Conservation (phyloP, 2,888 invertebrate genomes). For the Chymomyza amoena region DNA sequence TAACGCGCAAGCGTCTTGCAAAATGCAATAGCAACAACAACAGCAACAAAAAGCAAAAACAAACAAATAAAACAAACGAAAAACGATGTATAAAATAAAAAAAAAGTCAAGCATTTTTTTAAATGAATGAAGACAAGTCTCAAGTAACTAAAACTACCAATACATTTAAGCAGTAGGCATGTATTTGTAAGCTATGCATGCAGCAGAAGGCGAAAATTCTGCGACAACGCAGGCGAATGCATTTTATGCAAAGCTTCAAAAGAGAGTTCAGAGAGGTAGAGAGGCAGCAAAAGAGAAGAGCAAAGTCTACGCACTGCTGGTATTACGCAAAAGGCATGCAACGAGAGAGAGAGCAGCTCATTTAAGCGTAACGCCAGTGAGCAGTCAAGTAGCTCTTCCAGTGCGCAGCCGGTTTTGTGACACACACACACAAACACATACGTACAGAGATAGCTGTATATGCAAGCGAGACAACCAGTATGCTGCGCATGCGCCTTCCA, state of each 20-base stretch:
- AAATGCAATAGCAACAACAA: slow-evolving; percentile 19
- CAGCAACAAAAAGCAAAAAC: slow-evolving; percentile 20
- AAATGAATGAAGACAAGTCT: slow-evolving; percentile 20
- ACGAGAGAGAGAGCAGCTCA: slow-evolving; percentile 35
- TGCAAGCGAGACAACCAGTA: slow-evolving; percentile 45
- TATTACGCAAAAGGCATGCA: neutral
- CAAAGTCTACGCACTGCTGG: neutral
- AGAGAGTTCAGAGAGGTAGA: slow-evolving; percentile 1
- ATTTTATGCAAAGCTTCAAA: slow-evolving; percentile 1
- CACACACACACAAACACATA: neutral
- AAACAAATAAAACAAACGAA: slow-evolving; percentile 12
- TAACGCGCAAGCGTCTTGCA: slow-evolving; percentile 12
- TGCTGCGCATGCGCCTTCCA: slow-evolving; percentile 43
- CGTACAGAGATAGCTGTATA: neutral
- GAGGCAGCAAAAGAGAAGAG: slow-evolving; percentile 1
- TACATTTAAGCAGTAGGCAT: slow-evolving; percentile 24
- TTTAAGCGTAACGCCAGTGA: slow-evolving; percentile 69
- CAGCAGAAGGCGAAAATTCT: neutral
- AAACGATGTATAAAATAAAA: slow-evolving; percentile 16
- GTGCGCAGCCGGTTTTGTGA: slow-evolving; percentile 23
- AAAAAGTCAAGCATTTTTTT: slow-evolving; percentile 12
- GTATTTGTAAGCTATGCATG: neutral
- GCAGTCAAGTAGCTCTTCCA: slow-evolving; percentile 23
- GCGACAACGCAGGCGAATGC: neutral
- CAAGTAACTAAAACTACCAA: slow-evolving; percentile 18